A percentile compares a stretch with the other conserved stretches of the same genome.
Evolutionary conservation across 2,113 vertebrate genomes (phyloP).

Genomic region (Dryoscopus gambensis): DNA sequence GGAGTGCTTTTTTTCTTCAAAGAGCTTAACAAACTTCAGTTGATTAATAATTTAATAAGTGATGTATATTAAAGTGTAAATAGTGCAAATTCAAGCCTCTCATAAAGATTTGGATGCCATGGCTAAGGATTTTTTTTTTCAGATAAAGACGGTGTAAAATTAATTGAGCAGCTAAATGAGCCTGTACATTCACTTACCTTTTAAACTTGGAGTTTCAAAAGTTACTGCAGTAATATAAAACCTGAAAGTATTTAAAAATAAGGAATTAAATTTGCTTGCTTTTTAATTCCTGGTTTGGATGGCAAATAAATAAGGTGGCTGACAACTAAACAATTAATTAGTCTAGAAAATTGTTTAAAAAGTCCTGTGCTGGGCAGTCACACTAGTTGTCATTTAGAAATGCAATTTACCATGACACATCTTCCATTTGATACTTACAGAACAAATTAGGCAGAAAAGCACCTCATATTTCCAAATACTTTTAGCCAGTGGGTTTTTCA

Average conservation of each 20-base stretch:
- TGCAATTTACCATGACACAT: not conserved
- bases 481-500: slow-evolving; percentile 22
- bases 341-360: not conserved
- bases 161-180: not conserved
- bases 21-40: not conserved
- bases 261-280: not conserved
- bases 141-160: not conserved
- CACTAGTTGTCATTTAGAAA: not conserved
- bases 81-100: not conserved
- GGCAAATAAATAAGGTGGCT: not conserved
- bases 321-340: not conserved
- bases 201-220: not conserved
- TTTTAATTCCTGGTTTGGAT: not conserved
- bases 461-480: slow-evolving; percentile 54
- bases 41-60: slow-evolving; percentile 37
- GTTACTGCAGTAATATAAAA: not conserved
- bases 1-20: slow-evolving; percentile 17
- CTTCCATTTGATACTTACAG: slow-evolving; percentile 61
- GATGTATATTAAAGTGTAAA: not conserved
- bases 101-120: not conserved
- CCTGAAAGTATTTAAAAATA: not conserved
- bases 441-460: slow-evolving; percentile 71
- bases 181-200: not conserved
- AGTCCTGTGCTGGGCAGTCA: not conserved
- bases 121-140: not conserved